Base-by-base conservation (phyloP, 2,113 vertebrate genomes). In the Anguilla rostrata region DNA sequence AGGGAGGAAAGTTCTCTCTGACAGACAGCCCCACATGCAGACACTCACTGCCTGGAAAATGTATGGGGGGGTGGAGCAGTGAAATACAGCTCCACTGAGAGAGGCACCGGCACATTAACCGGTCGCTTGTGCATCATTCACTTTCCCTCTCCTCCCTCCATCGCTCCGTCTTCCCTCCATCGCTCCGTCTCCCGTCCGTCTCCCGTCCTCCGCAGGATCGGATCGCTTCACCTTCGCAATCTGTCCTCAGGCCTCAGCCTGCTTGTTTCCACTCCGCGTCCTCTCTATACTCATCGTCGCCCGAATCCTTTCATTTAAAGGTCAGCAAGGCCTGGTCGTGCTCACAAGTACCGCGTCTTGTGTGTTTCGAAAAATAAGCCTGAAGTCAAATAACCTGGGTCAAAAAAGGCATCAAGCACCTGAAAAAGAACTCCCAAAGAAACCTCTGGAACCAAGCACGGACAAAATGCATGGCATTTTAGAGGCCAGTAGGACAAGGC, bases 1-100 rank as follows among this genome's bases (percentile, higher is more conserved):
- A 90, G 88, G 85, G 81, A 86, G 82, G 57, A 84, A 84, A 84
- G 79, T 82, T 82, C 78, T 43, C 46, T 85, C 29, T 89, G 34
- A 82, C 81, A 88, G 84, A 46, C 43, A 46, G 43, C 43, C 43
- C 43, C 43, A 46, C 8, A 46, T 46, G 43, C 43, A 46, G 43
- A 11, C 49, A 53, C 49, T 53, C 49, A 14, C 49, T 46, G 43
- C 43, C 43, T 53, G 12, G 49, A 53, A 53, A 53, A 53, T 53
- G 49, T 53, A 14, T 53, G 39, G 12, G 46, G 78, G 7, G 26
- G 83, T 20, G 63, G 66, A 29, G 14, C 18, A 34, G 18, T 43
- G 22, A 49, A 78, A 7, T 75, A 29, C 11, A 75, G 4, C 43
- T 53, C 49, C 49, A 14, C 49, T 53, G 49, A 53, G 49, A 53